Evolutionary conservation across 2,797 vertebrate genomes (phyloP).

Genomic region (Mormyrus proboscirostris): DNA sequence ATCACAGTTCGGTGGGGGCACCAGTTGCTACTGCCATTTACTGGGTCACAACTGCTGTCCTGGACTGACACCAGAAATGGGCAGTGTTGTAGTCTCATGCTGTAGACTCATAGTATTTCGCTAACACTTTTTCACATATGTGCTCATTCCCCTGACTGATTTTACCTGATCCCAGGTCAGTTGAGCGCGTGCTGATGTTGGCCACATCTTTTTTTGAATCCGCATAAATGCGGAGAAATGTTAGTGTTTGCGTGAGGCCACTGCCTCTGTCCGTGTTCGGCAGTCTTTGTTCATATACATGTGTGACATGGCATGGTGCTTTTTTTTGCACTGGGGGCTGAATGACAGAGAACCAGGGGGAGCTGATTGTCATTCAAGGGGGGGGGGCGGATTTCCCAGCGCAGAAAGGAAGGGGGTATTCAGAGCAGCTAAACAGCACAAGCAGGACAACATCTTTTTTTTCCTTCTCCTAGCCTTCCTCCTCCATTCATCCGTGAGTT

Average conservation of each 20-base stretch:
- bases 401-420: slow-evolving; percentile 12
- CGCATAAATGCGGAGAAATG: neutral
- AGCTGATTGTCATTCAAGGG: slow-evolving; percentile 23
- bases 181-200: neutral
- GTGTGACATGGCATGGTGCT: neutral
- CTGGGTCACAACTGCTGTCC: slow-evolving; percentile 48
- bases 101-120: neutral
- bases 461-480: neutral
- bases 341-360: neutral
- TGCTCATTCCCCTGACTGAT: neutral
- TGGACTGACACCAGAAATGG: slow-evolving; percentile 34
- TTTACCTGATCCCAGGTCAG: neutral
- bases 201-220: neutral
- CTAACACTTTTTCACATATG: neutral
- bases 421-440: slow-evolving; percentile 8
- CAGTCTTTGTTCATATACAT: neutral
- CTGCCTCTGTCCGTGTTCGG: neutral
- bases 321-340: neutral
- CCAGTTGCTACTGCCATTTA: slow-evolving; percentile 39
- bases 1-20: neutral
- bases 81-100: slow-evolving; percentile 34
- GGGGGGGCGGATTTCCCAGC: neutral
- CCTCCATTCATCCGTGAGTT: neutral
- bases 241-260: neutral
- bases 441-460: slow-evolving; percentile 3